A percentile compares a stretch with the other conserved stretches of the same genome.
Conservation (phyloP, 2,797 vertebrate genomes). For the Cetoscarus ocellatus region DNA sequence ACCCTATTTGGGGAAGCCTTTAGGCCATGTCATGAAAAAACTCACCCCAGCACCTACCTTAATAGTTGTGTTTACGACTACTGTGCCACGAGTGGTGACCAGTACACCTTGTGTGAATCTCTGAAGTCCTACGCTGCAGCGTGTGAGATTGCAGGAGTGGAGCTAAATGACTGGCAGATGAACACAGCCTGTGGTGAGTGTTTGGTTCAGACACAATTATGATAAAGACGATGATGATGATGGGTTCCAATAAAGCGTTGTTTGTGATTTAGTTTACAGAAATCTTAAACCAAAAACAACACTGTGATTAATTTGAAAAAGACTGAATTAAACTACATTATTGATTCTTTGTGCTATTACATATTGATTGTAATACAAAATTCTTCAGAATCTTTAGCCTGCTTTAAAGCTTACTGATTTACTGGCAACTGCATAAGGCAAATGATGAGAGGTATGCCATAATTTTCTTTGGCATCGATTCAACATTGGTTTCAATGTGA, state of each 20-base stretch:
- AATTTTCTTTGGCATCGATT: no score
- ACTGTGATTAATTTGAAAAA: not conserved
- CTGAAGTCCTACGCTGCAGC: constrained; percentile 85
- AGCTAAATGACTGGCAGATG: constrained; percentile 81
- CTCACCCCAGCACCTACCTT: constrained; percentile 83
- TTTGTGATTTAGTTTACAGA: no score
- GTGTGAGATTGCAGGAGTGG: constrained; percentile 82
- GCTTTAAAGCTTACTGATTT: not conserved
- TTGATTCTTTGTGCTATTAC: not conserved
- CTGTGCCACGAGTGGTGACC: constrained; percentile 82
- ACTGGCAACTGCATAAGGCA: not conserved
- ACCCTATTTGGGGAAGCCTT: constrained; percentile 76
- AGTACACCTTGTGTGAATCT: constrained; percentile 79
- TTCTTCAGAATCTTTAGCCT: not conserved
- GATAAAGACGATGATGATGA: not conserved
- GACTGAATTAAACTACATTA: not conserved
- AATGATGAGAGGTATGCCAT: no score
- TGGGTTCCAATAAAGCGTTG: no score
- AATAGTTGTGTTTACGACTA: constrained; percentile 87
- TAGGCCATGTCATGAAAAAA: constrained; percentile 79
- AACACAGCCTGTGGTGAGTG: constrained; percentile 84
- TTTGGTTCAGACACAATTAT: not conserved
- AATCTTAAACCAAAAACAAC: no score
- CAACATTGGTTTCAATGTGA: no score
- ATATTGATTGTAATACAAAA: not conserved